Evolutionary conservation across 2,113 vertebrate species (phyloP), one percentile per base, ranked within the genome.

Genomic region (Trematomus loennbergii): DNA sequence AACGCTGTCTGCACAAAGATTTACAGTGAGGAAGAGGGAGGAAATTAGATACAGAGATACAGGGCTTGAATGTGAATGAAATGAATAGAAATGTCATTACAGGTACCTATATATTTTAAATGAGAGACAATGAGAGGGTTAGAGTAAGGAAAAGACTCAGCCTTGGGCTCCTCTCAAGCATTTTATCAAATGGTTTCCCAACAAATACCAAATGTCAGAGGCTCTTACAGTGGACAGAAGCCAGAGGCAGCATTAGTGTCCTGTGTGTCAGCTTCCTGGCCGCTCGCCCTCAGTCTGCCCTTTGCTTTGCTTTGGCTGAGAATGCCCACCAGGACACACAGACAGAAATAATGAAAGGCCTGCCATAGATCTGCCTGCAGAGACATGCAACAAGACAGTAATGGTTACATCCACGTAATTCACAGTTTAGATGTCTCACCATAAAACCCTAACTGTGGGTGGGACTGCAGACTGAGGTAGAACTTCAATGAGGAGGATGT

Each of bases 201-300:
- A 79, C 57, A 88, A 92, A 90, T 88, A 77, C 81, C 87, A 87
- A 84, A 86, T 64, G 88, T 87, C 89, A 90, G 74, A 81, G 77
- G 57, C 66, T 43, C 84, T 89, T 87, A 76, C 69, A 78, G 53
- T 5, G 76, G 87, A 90, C 79, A 88, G 75, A 84, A 81, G 75
- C 82, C 88, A 88, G 88, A 88, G 84, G 89, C 85, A 43, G 79
- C 75, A 82, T 84, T 75, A 78, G 75, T 87, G 85, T 89, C 82
- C 82, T 48, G 60, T 40, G 4, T 83, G 84, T 88, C 88, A 82
- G 84, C 73, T 79, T 88, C 73, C 79, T 90, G 89, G 81, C 78
- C 33, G 0, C 55, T 64, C 8, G 58, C 89, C 81, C 84, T 87
- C 62, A 18, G 62, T 70, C 71, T 89, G 82, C 79, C 82, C 83